Percentiles rank a stretch among this genome's conserved stretches.
Evolutionary conservation across 2,113 vertebrate genomes (phyloP).

Genomic region (Amphilophus citrinellus): DNA sequence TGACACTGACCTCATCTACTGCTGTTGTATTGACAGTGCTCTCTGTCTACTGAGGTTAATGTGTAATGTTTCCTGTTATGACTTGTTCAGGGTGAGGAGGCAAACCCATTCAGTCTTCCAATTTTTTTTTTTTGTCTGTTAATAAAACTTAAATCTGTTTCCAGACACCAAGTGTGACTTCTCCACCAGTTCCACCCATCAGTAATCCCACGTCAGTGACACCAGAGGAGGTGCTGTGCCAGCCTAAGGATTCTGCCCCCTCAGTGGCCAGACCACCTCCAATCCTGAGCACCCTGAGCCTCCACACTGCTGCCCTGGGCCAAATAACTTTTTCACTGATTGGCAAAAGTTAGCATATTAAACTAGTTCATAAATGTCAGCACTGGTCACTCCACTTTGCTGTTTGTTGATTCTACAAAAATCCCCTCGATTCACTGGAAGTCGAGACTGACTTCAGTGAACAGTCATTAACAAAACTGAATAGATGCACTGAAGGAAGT

Average conservation of each 20-base stretch:
- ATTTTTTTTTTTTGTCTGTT: neutral
- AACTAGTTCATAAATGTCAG: slow-evolving; percentile 10
- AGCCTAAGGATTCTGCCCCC: neutral
- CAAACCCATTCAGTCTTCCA: neutral
- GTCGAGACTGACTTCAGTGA: neutral
- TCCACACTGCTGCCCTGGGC: slow-evolving; percentile 30
- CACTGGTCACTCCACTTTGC: neutral
- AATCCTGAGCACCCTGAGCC: slow-evolving; percentile 16
- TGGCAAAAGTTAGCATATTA: no score
- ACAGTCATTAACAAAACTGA: no score
- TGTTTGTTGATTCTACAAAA: neutral
- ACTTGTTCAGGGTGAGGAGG: neutral
- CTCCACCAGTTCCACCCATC: no score
- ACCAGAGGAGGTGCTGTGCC: no score
- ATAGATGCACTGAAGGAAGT: neutral
- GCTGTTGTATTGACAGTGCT: neutral
- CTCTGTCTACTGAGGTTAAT: neutral
- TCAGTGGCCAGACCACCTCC: neutral
- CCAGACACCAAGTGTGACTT: no score
- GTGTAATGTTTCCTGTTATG: neutral
- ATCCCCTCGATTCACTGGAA: neutral
- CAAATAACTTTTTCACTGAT: neutral
- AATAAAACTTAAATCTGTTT: neutral
- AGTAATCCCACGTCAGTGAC: no score
- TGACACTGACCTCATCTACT: neutral